Conservation (phyloP, 2,113 vertebrate genomes). For the Marmota flaviventris region DNA sequence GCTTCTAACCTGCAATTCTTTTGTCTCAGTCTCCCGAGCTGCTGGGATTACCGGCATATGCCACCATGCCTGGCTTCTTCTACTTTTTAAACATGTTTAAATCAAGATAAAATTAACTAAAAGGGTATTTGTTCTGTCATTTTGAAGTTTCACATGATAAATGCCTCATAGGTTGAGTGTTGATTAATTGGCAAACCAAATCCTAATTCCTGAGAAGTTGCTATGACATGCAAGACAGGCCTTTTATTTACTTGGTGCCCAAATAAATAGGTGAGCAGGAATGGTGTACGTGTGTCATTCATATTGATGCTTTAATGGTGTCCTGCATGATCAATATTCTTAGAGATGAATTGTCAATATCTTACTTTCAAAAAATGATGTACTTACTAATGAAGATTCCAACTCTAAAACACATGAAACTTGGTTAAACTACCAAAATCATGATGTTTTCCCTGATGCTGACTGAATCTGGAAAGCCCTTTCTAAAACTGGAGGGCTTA, state of each 20-base stretch:
- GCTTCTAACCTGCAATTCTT: too few relatives aligned
- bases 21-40: too few relatives aligned
- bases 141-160: background rate
- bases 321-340: background rate
- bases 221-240: background rate
- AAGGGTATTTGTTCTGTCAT: background rate
- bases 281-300: background rate
- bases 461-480: too few relatives aligned
- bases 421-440: background rate
- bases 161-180: background rate
- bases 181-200: too few relatives aligned
- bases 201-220: background rate
- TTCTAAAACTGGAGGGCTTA: background rate
- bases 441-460: background rate
- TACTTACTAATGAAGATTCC: background rate
- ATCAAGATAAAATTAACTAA: background rate
- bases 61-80: accelerated
- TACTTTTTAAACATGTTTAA: background rate
- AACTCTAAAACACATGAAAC: background rate
- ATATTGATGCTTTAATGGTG: too few relatives aligned
- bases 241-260: background rate
- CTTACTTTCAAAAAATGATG: background rate
- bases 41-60: too few relatives aligned
- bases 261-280: background rate
- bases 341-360: background rate